A percentile compares a stretch with the other conserved stretches of the same genome.
phyloP scores from a whole-genome alignment of 2,888 invertebrate species.

The Yponomeuta cagnagella region DNA sequence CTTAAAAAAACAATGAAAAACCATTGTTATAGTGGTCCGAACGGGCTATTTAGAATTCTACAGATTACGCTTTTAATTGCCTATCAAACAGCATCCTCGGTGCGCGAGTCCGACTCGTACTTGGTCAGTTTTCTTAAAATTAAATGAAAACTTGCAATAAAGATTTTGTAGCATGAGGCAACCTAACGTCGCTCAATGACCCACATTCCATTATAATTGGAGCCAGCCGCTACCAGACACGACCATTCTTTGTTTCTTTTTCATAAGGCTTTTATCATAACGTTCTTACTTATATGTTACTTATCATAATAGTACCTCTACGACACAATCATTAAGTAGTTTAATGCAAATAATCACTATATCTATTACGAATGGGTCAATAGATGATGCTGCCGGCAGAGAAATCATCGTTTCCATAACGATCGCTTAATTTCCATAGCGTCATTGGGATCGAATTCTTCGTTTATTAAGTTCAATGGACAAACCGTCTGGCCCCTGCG shows the following conservation, averaged over 20 bases:
- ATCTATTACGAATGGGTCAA: not conserved
- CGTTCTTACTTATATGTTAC: not conserved
- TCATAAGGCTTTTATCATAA: not conserved
- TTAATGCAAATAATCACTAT: not conserved
- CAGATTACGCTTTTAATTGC: too few relatives aligned
- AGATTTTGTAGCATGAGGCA: conserved; percentile 22
- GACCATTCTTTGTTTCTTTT: conserved; percentile 8
- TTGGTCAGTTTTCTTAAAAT: too few relatives aligned
- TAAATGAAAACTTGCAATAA: not conserved
- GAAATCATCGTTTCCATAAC: not conserved
- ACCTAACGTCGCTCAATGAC: conserved; percentile 24
- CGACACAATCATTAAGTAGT: not conserved
- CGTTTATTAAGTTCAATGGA: not conserved
- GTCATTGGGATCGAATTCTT: not conserved
- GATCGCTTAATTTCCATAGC: not conserved
- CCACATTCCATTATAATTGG: conserved; percentile 31
- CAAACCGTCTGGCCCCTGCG: not conserved
- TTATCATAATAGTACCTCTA: not conserved
- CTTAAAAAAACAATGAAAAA: too few relatives aligned
- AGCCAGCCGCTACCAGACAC: conserved; percentile 15
- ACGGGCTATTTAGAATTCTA: too few relatives aligned
- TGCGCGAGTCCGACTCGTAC: too few relatives aligned
- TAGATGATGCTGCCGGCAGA: not conserved
- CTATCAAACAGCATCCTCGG: too few relatives aligned
- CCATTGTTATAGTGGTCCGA: too few relatives aligned